Evolutionary conservation across 2,888 invertebrate genomes (phyloP).

Genomic region (Scaptomyza tumidula): DNA sequence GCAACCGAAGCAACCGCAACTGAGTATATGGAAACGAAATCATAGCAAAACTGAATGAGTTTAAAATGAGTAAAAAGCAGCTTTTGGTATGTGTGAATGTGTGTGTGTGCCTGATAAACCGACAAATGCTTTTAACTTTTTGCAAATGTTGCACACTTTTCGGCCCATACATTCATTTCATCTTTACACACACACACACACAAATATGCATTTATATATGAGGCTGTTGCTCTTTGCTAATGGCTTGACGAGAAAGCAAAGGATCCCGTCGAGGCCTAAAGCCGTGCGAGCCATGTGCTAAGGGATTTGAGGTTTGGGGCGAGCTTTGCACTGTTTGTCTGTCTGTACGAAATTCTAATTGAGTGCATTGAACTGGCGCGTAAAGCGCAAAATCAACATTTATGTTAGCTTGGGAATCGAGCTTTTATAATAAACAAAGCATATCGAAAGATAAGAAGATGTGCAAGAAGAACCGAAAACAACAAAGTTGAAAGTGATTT

Average conservation of each 20-base stretch:
- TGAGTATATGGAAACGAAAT: constrained; percentile 33
- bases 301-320: neutral
- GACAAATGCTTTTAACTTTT: constrained; percentile 74
- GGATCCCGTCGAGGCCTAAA: constrained; percentile 45
- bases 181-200: constrained; percentile 4
- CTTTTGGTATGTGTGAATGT: neutral
- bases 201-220: constrained; percentile 32
- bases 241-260: constrained; percentile 52
- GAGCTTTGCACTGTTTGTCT: constrained; percentile 47
- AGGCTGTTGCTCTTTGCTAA: constrained; percentile 69
- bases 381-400: constrained; percentile 10
- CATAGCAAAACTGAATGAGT: constrained; percentile 43
- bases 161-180: constrained; percentile 26
- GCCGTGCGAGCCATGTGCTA: constrained; percentile 14
- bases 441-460: neutral
- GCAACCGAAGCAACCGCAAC: constrained; percentile 29
- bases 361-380: constrained; percentile 72
- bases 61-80: constrained; percentile 46
- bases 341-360: constrained; percentile 75
- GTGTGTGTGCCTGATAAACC: constrained; percentile 38
- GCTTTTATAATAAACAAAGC: too few relatives aligned
- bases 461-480: too few relatives aligned
- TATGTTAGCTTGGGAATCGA: neutral
- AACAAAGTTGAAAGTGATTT: neutral
- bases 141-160: constrained; percentile 69